phyloP scores from a whole-genome alignment of 2,113 vertebrate genomes.

The Mobula birostris region DNA sequence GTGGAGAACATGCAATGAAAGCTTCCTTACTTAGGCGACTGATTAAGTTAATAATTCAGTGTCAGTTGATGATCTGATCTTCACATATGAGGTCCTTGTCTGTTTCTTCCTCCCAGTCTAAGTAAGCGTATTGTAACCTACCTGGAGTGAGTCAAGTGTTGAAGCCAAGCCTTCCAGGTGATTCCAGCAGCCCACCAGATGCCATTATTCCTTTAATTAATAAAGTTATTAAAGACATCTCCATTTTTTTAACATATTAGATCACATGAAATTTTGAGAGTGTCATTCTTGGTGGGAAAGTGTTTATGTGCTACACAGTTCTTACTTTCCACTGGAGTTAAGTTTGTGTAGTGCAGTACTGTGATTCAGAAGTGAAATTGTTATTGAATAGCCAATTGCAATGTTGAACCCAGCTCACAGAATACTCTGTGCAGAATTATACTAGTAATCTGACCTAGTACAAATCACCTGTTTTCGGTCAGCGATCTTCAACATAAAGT shows the following conservation, averaged over 20 bases:
- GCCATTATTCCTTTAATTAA: neutral
- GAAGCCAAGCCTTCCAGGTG: neutral
- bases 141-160: neutral
- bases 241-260: neutral
- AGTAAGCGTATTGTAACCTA: neutral
- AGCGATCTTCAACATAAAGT: neutral
- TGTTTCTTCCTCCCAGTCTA: neutral
- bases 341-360: neutral
- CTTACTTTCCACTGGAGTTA: too few species aligned
- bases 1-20: neutral
- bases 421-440: neutral
- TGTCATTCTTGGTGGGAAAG: too few species aligned
- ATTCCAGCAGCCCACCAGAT: neutral
- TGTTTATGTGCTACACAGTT: too few species aligned
- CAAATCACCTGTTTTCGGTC: neutral
- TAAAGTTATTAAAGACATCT: neutral
- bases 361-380: neutral
- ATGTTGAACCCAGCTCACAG: neutral
- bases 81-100: neutral
- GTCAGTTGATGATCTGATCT: neutral
- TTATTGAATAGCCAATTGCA: neutral
- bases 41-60: neutral
- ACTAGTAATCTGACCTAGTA: neutral
- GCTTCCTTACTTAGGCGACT: neutral
- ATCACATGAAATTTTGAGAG: too few species aligned